Evolutionary conservation across 2,113 vertebrate species (phyloP).

Genomic region (Mystacornis crossleyi): DNA sequence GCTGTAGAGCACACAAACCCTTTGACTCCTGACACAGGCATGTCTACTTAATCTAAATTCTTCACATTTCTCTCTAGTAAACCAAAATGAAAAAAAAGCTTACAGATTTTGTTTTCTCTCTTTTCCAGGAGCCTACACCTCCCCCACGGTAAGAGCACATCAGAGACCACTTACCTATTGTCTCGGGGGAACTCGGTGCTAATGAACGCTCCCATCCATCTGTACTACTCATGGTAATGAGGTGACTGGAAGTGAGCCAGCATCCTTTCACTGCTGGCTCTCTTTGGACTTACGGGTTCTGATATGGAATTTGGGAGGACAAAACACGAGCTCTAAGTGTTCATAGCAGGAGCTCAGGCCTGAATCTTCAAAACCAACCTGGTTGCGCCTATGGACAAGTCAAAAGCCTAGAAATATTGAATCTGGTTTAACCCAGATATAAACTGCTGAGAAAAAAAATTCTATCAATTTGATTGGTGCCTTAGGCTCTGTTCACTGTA

Average conservation of each 20-base stretch:
- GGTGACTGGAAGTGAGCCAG: not conserved
- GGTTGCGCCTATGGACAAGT: fast-evolving
- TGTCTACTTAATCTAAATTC: not conserved
- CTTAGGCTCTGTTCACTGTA: not conserved
- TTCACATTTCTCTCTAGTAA: not conserved
- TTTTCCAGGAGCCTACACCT: slow-evolving; percentile 45
- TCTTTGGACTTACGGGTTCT: not conserved
- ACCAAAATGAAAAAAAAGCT: not conserved
- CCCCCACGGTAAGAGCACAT: slow-evolving; percentile 52
- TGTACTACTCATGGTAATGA: not conserved
- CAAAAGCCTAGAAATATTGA: not conserved
- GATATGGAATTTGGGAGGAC: not conserved
- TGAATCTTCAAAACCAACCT: not conserved
- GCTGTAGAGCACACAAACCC: not conserved
- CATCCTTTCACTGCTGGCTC: not conserved
- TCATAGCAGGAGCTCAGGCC: not conserved
- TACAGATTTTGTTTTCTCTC: not conserved
- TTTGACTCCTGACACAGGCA: not conserved
- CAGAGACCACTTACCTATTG: not conserved
- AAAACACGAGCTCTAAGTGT: not conserved
- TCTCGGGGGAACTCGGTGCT: not conserved
- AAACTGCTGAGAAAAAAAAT: not conserved
- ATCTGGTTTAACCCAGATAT: not conserved
- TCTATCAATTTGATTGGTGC: not conserved
- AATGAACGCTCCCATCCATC: not conserved